phyloP scores from a whole-genome alignment of 2,888 invertebrate species.

The Drosophila cracens region DNA sequence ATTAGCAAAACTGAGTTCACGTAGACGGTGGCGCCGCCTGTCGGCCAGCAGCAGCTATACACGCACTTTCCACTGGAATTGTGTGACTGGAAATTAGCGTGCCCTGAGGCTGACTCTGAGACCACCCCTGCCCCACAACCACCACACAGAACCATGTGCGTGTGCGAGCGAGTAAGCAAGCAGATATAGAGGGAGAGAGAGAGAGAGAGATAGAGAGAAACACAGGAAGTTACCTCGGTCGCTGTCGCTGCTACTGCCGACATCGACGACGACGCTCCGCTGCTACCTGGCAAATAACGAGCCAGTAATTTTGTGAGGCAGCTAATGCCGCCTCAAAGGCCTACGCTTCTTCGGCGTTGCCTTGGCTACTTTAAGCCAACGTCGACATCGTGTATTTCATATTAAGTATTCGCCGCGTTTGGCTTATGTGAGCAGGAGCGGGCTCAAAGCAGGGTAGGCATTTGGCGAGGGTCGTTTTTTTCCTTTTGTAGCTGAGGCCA shows the following conservation, averaged over 20 bases:
- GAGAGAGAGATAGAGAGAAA: conserved; percentile 8
- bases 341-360: conserved; percentile 59
- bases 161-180: conserved; percentile 27
- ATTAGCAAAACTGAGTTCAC: conserved; percentile 42
- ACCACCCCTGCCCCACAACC: conserved; percentile 34
- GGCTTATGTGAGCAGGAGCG: conserved; percentile 47
- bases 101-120: conserved; percentile 35
- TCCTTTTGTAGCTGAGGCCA: conserved; percentile 68
- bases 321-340: conserved; percentile 61
- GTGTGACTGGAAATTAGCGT: conserved; percentile 64
- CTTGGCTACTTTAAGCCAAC: conserved; percentile 74
- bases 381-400: conserved; percentile 59
- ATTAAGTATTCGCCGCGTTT: conserved; percentile 69
- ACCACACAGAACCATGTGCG: conserved; percentile 35
- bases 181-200: conserved; percentile 1
- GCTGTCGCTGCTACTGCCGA: conserved; percentile 17
- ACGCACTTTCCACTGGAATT: conserved; percentile 79
- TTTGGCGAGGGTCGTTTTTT: conserved; percentile 73
- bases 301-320: conserved; percentile 77
- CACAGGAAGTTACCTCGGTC: conserved; percentile 22
- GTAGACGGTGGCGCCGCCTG: conserved; percentile 68
- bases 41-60: conserved; percentile 56
- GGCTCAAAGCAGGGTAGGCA: conserved; percentile 34
- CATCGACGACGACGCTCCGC: conserved; percentile 7
- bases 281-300: conserved; percentile 76